Conservation (phyloP, 2,797 vertebrate species). For the Orestias chungarensis region DNA sequence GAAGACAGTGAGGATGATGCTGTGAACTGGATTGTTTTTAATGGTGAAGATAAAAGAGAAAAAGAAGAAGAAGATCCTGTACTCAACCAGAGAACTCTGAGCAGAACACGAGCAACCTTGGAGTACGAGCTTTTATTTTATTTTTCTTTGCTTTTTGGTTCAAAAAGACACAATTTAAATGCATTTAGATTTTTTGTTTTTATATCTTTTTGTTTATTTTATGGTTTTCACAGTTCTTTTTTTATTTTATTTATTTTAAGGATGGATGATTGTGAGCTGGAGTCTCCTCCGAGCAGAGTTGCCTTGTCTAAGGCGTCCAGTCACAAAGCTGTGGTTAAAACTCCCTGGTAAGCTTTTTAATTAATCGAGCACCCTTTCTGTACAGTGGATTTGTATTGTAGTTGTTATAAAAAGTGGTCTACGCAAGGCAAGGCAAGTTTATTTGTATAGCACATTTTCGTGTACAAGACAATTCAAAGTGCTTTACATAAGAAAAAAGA, state of each 20-base stretch:
- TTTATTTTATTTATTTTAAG: too few relatives aligned
- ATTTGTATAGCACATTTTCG: not conserved
- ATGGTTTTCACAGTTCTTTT: not conserved
- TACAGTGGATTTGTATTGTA: too few relatives aligned
- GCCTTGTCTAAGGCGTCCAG: constrained; percentile 12
- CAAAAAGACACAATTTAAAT: not conserved
- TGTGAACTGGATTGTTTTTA: constrained; percentile 61
- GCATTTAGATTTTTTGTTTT: not conserved
- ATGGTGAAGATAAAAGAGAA: constrained; percentile 44
- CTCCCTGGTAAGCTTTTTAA: constrained; percentile 30
- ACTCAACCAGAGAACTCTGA: constrained; percentile 14
- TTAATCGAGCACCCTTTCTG: too few relatives aligned
- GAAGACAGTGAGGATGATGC: not conserved
- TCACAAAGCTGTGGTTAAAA: constrained; percentile 22
- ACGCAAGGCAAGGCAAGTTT: too few relatives aligned
- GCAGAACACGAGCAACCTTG: constrained; percentile 12
- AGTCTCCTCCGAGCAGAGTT: constrained; percentile 43
- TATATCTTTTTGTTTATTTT: not conserved
- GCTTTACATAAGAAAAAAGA: too few relatives aligned
- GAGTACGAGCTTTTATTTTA: constrained; percentile 40
- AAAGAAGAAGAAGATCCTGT: constrained; percentile 8
- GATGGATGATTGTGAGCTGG: constrained; percentile 15
- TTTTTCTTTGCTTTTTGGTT: not conserved
- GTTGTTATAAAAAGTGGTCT: too few relatives aligned
- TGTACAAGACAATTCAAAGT: too few relatives aligned